These are phyloP conservation scores for Botia kubotai DNA, from an alignment of 2,797 vertebrate species.

Conservation along the genomic window DNA sequence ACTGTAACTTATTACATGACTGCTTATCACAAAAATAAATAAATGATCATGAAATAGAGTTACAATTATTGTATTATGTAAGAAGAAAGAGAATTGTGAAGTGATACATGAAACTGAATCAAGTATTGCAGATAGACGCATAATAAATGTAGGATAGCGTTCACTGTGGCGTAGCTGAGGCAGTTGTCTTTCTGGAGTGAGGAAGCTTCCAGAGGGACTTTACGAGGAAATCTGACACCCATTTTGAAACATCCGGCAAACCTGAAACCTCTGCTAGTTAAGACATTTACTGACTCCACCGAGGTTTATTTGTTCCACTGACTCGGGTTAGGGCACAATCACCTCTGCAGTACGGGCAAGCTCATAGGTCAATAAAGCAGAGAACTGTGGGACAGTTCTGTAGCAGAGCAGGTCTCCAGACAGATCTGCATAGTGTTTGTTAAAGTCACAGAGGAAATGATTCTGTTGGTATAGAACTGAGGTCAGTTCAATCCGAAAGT, in stretches of 20 bases:
- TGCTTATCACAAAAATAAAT: not conserved
- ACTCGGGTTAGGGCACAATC: not conserved
- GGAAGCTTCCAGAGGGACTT: conserved; percentile 5
- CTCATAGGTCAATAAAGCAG: not conserved
- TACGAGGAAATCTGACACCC: conserved; percentile 13
- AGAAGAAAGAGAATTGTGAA: not conserved
- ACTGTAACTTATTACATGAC: not conserved
- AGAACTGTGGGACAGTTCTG: not conserved
- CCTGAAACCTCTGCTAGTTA: not conserved
- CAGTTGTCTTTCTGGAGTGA: not conserved
- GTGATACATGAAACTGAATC: not conserved
- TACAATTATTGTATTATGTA: not conserved
- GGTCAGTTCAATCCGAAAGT: not conserved
- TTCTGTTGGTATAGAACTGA: not conserved
- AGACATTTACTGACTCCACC: not conserved
- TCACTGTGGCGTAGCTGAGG: not conserved
- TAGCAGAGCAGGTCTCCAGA: not conserved
- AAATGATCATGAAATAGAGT: not conserved
- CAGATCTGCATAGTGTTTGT: not conserved
- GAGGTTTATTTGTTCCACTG: conserved; percentile 36
- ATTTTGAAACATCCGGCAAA: not conserved
- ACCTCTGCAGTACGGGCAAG: not conserved
- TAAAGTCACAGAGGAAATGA: not conserved
- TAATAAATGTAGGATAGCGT: not conserved
- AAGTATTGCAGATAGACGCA: not conserved